Evolutionary conservation across 2,888 invertebrate genomes (phyloP).

Genomic region (Agonopterix arenella): DNA sequence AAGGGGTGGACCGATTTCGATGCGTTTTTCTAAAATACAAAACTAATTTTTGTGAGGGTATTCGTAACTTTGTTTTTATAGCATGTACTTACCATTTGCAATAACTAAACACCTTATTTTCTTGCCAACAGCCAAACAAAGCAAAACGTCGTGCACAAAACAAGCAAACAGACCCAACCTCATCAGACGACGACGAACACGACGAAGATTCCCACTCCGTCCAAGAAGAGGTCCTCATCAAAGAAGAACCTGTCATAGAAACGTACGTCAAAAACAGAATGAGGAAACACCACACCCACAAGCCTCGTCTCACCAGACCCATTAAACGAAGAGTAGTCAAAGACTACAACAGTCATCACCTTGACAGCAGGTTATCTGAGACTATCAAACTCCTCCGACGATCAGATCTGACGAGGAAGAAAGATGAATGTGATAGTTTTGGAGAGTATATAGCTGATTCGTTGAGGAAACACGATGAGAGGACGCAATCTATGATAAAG

Average conservation of each 20-base stretch:
- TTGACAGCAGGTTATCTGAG: constrained; percentile 30
- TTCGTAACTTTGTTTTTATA: too few species aligned
- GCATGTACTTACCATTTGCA: too few species aligned
- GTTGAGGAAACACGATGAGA: constrained; percentile 59
- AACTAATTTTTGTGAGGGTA: too few species aligned
- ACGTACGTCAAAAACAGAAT: neutral
- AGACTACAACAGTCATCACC: constrained; percentile 20
- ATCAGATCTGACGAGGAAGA: constrained; percentile 40
- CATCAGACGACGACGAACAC: constrained; percentile 1
- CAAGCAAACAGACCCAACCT: too few species aligned
- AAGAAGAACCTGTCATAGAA: constrained; percentile 30
- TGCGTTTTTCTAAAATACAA: too few species aligned
- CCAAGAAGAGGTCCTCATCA: constrained; percentile 28
- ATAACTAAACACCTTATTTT: too few species aligned
- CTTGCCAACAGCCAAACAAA: too few species aligned
- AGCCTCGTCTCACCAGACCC: constrained; percentile 19
- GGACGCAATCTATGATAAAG: constrained; percentile 63
- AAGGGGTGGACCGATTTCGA: too few species aligned
- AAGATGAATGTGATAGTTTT: constrained; percentile 65
- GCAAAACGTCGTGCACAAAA: too few species aligned
- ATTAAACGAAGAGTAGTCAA: constrained; percentile 14
- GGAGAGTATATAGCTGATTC: constrained; percentile 66
- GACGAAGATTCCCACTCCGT: constrained; percentile 1
- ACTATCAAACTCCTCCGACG: constrained; percentile 33
- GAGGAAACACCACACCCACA: constrained; percentile 9